Base-by-base conservation (phyloP, 35 echinoderm and acorn worm species). In the Heliocidaris erythrogramma region DNA sequence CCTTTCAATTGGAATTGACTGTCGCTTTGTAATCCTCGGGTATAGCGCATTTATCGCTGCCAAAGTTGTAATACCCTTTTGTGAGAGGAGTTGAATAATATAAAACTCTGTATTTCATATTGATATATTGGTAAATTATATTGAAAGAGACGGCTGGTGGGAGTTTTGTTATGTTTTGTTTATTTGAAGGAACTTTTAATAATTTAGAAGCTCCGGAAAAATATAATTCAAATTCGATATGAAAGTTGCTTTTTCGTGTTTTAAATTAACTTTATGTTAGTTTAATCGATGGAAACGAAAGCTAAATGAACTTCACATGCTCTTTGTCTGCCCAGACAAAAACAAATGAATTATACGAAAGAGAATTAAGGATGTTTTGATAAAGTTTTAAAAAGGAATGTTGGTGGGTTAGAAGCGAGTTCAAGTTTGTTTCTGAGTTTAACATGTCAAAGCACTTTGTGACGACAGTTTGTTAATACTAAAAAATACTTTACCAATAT, bases 41-140 rank as follows among this genome's bases (percentile, higher is more conserved):
- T 32, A 89, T 32, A 89, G 32, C 32, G 87, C 87, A 89, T 89
- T 89, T 89, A 89, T 89, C 87, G 87, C 87, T 89, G 87, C 21
- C 32, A 89, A 89, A 89, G 87, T 89, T 89, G 18, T 89, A 47
- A 89, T 89, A 89, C 87, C 87, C 31, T 18, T 89, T 89, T 32
- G 87, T 89, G 29, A 89, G 47, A 18, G 87, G 31, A 13, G 87
- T 42, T 47, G 87, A 48, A 89, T 89, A 48, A 89, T 89, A 89
- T 14, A 89, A 89, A 56, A 78, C 35, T 8, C 65, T 78, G n/a
- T 89, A 89, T 48, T 47, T 89, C 87, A 47, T 89, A 89, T 89
- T 89, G 87, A 89, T 32, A 42, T 89, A 89, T 89, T 89, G 31
- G 31, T 5, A 42, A 89, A 89, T 89, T 32, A 16, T 48, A 89